Base-by-base conservation (phyloP, 2,888 invertebrate species). In the Steromphala cineraria region DNA sequence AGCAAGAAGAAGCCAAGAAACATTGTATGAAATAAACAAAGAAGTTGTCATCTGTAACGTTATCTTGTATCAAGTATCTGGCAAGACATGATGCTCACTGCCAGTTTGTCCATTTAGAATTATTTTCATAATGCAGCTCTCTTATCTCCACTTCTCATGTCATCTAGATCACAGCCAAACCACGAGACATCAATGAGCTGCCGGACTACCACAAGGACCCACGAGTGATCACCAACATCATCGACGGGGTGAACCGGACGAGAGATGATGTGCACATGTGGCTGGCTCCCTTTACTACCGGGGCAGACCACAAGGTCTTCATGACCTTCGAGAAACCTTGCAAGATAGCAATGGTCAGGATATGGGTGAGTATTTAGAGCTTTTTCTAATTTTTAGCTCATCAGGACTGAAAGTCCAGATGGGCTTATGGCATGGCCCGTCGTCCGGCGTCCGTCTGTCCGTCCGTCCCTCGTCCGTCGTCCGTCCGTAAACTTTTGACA, bases 191-290 rank as follows among this genome's bases (percentile, higher is more conserved):
- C 71, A 95, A 96, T 94, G 94, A 96, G 36, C 94, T 96, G 93
- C 95, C 95, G 0, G 96, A 96, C 89, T 95, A 95, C 71, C 94
- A 94, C 80, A 95, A 95, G 86, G 95, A 96, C 82, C 95, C 95
- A 0, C 92, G 95, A 81, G 94, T 95, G 17, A 94, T 95, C 0
- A 94, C 94, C 76, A 96, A 96, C 93, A 92, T 97, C 31, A 93
- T 95, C 28, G 96, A 96, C 89, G 96, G 96, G 0, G 95, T 95
- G 5, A 96, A 96, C 89, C 94, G 96, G 62, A 96, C 97, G 0
- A 95, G 96, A 80, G 96, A 97, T 91, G 97, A 97, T 92, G 95
- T 95, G 55, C 96, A 97, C 93, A 94, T 96, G 87, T 97, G 97
- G 97, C 94, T 96, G 24, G 95, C 96, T 28, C 95, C 96, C 2